phyloP scores from a whole-genome alignment of 2,888 invertebrate genomes.

The Patella ulyssiponensis region DNA sequence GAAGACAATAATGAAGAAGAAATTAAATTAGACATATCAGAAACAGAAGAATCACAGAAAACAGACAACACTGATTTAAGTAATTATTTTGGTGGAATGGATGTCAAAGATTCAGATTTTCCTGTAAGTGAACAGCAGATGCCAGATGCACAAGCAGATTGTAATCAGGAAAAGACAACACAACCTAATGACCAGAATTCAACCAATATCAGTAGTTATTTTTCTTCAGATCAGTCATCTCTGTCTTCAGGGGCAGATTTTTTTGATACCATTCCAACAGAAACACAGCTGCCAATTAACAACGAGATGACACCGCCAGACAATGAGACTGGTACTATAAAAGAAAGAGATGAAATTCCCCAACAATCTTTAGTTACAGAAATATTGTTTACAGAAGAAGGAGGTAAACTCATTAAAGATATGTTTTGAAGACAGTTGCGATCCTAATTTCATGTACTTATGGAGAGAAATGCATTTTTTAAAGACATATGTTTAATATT shows the following conservation, averaged over 20 bases:
- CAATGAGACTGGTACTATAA: no score
- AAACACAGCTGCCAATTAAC: neutral
- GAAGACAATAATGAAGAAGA: slow-evolving; percentile 23
- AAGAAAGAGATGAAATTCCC: neutral
- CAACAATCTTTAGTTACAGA: neutral
- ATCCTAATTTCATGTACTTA: no score
- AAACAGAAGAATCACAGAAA: slow-evolving; percentile 10
- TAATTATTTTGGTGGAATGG: neutral
- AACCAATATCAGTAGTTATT: slow-evolving; percentile 56
- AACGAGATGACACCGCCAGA: no score
- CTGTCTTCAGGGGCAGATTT: slow-evolving; percentile 50
- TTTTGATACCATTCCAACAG: slow-evolving; percentile 47
- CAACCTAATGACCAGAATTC: slow-evolving; percentile 7
- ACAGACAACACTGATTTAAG: neutral
- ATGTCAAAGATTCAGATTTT: neutral
- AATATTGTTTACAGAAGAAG: neutral
- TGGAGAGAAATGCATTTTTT: no score
- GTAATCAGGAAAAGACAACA: slow-evolving; percentile 10
- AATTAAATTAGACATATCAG: slow-evolving; percentile 15
- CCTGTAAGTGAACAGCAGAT: neutral
- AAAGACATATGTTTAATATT: no score
- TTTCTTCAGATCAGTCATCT: slow-evolving; percentile 37
- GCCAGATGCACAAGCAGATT: neutral
- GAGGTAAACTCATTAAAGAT: slow-evolving; percentile 4
- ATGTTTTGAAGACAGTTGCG: neutral